phyloP scores from a whole-genome alignment of 2,888 invertebrate species.

The Meteorus cinctellus region DNA sequence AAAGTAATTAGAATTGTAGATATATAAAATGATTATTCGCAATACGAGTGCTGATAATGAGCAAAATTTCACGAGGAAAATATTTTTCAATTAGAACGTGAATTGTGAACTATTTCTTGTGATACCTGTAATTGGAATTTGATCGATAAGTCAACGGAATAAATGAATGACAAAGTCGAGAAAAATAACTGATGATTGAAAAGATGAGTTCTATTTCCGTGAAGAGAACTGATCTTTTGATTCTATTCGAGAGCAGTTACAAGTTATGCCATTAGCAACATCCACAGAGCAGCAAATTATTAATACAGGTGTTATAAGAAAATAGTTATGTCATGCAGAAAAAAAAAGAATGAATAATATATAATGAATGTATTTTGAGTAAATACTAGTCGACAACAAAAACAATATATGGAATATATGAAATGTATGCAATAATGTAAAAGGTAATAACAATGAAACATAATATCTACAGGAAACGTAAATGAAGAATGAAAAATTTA shows the following conservation, averaged over 20 bases:
- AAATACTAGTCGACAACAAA: background rate
- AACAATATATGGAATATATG: conserved; percentile 8
- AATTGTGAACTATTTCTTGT: too few relatives aligned
- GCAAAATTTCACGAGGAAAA: too few relatives aligned
- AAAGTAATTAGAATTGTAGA: conserved; percentile 59
- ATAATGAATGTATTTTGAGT: conserved; percentile 47
- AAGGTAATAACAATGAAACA: conserved; percentile 2
- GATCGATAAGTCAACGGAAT: too few relatives aligned
- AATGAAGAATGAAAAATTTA: conserved; percentile 48
- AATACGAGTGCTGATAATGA: conserved; percentile 40
- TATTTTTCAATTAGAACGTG: too few relatives aligned
- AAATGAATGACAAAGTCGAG: too few relatives aligned
- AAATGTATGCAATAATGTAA: conserved; percentile 17
- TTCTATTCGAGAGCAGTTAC: too few relatives aligned
- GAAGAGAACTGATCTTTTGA: too few relatives aligned
- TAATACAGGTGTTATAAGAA: background rate
- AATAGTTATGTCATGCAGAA: conserved; percentile 16
- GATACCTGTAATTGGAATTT: too few relatives aligned
- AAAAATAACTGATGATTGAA: too few relatives aligned
- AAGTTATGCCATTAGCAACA: too few relatives aligned
- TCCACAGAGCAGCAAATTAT: too few relatives aligned
- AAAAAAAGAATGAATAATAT: conserved; percentile 24
- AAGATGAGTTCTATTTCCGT: too few relatives aligned
- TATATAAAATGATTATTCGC: conserved; percentile 50
- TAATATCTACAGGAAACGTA: conserved; percentile 47